Conservation (phyloP, 2,888 invertebrate genomes). For the Achlya flavicornis region DNA sequence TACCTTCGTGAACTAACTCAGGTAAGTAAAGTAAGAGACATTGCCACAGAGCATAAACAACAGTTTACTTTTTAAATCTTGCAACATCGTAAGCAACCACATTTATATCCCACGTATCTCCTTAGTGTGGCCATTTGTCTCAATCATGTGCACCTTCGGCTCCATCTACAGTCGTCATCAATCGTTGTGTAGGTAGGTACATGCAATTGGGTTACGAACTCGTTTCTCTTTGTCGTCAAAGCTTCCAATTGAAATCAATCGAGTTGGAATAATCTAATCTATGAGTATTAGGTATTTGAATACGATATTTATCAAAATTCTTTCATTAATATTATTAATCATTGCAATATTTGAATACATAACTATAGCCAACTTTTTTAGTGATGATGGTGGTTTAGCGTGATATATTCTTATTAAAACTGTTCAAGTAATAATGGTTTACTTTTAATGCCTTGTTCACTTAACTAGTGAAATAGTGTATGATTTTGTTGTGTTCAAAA, state of each 20-base stretch:
- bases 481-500: background rate
- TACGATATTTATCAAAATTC: too few species aligned
- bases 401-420: too few species aligned
- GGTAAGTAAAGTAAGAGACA: slow-evolving; percentile 3
- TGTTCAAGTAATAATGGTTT: too few species aligned
- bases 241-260: background rate
- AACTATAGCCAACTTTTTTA: too few species aligned
- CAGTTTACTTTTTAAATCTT: slow-evolving; percentile 10
- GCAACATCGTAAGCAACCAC: slow-evolving; percentile 11
- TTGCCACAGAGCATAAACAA: background rate
- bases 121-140: slow-evolving; percentile 12
- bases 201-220: slow-evolving; percentile 9
- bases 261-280: background rate
- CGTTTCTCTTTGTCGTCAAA: slow-evolving; percentile 9
- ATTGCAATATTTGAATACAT: too few species aligned
- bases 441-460: too few species aligned
- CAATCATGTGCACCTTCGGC: slow-evolving; percentile 12
- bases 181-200: slow-evolving; percentile 15
- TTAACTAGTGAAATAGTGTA: too few species aligned
- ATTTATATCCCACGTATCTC: slow-evolving; percentile 12
- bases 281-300: background rate
- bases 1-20: background rate
- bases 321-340: too few species aligned
- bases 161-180: slow-evolving; percentile 13
- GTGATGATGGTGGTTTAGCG: too few species aligned